Evolutionary conservation across 2,888 invertebrate genomes (phyloP), one percentile per base, ranked within the genome.

Genomic region (Dicycla oo): DNA sequence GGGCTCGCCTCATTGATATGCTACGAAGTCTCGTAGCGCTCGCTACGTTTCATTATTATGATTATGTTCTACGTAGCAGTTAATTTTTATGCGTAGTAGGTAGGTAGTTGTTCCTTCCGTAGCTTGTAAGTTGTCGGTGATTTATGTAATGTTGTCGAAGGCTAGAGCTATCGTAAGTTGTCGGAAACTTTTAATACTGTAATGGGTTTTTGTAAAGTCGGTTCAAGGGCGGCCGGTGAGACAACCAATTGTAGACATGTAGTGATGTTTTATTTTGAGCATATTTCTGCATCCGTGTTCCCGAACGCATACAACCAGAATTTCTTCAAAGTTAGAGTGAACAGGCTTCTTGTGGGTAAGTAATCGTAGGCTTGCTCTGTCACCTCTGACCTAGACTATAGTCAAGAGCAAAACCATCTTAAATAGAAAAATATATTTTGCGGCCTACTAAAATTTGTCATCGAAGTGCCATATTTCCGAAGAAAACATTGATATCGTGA

Each of bases 1-100:
- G 69, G 74, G 72, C 77, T 72, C 66, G 79, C 58, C 75, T 76
- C 82, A 80, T 86, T 84, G 84, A 84, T 78, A 86, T 82, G 91
- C 91, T 91, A 91, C 91, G 89, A 82, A 67, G 78, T 78, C 78
- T 88, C 90, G 91, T 91, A 91, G 91, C 88, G 67, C 74, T 71
- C 68, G 88, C 90, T 89, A 89, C 90, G 88, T 69, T 75, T 78
- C 71, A 79, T 82, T 40, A 80, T 85, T 81, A 81, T 73, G 78
- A 81, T 85, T 84, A 87, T 86, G 76, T 75, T 77, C 66, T 81
- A 58, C 88, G 87, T 88, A 88, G 87, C 83, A 78, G 75, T 81
- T 73, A 71, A 80, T 84, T 81, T 85, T 84, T 78, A 78, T 73
- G 45, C 47, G 62, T 64, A 64, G 47, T 73, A n/a, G n/a, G n/a